Percentiles rank a stretch among this genome's conserved stretches.
Evolutionary conservation across 2,888 invertebrate genomes (phyloP).

Genomic region (Sipunculus nudus): DNA sequence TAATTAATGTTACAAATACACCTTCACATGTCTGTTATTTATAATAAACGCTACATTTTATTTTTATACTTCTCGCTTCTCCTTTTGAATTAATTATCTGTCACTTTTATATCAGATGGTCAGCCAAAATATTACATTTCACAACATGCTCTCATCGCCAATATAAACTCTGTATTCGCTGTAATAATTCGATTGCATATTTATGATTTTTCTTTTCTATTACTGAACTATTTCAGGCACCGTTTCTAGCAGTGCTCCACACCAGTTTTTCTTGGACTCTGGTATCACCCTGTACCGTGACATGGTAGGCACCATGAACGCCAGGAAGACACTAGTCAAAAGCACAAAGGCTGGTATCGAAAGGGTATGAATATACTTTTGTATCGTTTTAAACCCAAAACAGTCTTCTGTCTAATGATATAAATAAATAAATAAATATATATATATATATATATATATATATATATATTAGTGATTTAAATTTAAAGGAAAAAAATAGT

Average conservation of each 20-base stretch:
- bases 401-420: no score
- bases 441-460: not conserved
- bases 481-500: no score
- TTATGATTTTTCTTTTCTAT: not conserved
- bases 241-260: conserved; percentile 8
- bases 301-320: conserved; percentile 19
- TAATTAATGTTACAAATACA: no score
- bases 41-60: no score
- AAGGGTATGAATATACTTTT: not conserved
- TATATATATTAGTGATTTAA: no score
- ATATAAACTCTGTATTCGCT: no score
- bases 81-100: no score
- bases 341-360: conserved; percentile 7
- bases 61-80: no score
- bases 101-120: no score
- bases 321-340: conserved; percentile 5
- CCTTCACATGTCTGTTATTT: no score
- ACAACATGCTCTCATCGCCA: no score
- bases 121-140: no score
- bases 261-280: conserved; percentile 16
- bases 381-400: not conserved
- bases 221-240: conserved; percentile 14
- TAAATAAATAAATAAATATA: not conserved
- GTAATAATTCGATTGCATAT: not conserved
- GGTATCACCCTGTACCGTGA: conserved; percentile 18